Percentiles rank a stretch among this genome's conserved stretches.
phyloP scores from a whole-genome alignment of 37 sponge, comb jelly and placozoan species.

The Axinella damicornis region DNA sequence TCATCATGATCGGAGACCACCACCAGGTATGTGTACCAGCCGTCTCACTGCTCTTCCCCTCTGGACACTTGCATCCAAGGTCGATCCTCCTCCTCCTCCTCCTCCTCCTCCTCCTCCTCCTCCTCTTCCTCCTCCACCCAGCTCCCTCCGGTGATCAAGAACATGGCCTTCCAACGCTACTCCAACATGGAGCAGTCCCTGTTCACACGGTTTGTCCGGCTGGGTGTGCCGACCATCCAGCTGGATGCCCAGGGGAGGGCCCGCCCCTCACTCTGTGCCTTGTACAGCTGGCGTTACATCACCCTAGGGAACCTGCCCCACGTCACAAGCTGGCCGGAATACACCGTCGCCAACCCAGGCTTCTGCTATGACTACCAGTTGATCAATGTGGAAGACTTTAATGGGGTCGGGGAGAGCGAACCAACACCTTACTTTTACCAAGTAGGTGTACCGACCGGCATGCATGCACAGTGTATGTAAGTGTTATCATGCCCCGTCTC shows the following conservation, averaged over 20 bases:
- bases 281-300: conserved; percentile 94
- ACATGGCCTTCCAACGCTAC: conserved; percentile 99
- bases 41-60: background rate
- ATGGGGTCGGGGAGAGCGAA: conserved; percentile 93
- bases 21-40: conserved; percentile 79
- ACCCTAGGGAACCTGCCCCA: conserved; percentile 94
- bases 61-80: background rate
- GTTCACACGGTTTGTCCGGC: conserved; percentile 95
- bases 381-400: conserved; percentile 95
- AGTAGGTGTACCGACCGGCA: too few relatives aligned
- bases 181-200: conserved; percentile 99
- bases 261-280: conserved; percentile 84
- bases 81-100: background rate
- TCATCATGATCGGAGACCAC: conserved; percentile 98
- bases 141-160: conserved; percentile 99
- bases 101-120: background rate
- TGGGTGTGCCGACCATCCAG: conserved; percentile 96
- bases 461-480: too few relatives aligned
- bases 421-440: conserved; percentile 97
- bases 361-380: conserved; percentile 94
- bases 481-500: too few relatives aligned
- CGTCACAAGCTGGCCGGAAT: conserved; percentile 79
- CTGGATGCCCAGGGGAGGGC: conserved; percentile 99
- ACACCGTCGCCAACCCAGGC: conserved; percentile 87
- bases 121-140: conserved; percentile 14